Conservation (phyloP, 1,140 invertebrate species). For the Pseudomyrmex flavicornis region DNA sequence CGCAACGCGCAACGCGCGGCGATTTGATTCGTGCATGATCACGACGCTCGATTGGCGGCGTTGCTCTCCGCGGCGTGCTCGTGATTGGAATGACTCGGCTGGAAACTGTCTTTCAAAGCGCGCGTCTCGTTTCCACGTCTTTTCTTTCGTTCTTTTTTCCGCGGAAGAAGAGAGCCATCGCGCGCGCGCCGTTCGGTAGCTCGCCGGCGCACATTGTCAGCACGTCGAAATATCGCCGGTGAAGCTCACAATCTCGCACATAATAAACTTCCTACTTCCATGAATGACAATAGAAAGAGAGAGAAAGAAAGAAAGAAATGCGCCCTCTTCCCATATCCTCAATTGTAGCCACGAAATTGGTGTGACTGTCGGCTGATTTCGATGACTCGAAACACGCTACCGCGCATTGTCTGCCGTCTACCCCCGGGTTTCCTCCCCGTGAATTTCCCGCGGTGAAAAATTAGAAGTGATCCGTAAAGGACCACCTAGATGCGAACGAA, state of each 20-base stretch:
- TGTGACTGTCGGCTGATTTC: slow-evolving; percentile 48
- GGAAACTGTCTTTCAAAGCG: slow-evolving; percentile 59
- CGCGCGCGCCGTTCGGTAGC: slow-evolving; percentile 51
- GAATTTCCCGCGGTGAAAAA: slow-evolving; percentile 32
- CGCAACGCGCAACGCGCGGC: background rate
- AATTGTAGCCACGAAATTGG: slow-evolving; percentile 33
- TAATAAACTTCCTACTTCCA: slow-evolving; percentile 65
- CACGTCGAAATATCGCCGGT: slow-evolving; percentile 46
- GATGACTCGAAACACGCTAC: slow-evolving; percentile 29
- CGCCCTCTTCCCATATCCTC: background rate
- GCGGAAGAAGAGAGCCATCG: slow-evolving; percentile 57
- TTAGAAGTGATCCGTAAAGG: slow-evolving; percentile 35
- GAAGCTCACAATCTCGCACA: slow-evolving; percentile 34
- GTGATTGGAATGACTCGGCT: slow-evolving; percentile 65
- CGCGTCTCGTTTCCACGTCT: slow-evolving; percentile 49
- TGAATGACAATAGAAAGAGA: slow-evolving; percentile 35
- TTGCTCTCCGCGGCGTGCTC: slow-evolving; percentile 53
- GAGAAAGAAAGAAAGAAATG: no score
- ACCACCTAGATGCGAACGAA: slow-evolving; percentile 36
- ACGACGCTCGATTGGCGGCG: slow-evolving; percentile 62
- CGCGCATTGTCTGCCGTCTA: slow-evolving; percentile 42
- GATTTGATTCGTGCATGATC: slow-evolving; percentile 61
- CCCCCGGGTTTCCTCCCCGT: slow-evolving; percentile 16
- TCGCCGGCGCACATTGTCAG: slow-evolving; percentile 36
- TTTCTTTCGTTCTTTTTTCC: slow-evolving; percentile 58